Evolutionary conservation across 2,888 invertebrate species (phyloP).

Genomic region (Nyleta sp.): DNA sequence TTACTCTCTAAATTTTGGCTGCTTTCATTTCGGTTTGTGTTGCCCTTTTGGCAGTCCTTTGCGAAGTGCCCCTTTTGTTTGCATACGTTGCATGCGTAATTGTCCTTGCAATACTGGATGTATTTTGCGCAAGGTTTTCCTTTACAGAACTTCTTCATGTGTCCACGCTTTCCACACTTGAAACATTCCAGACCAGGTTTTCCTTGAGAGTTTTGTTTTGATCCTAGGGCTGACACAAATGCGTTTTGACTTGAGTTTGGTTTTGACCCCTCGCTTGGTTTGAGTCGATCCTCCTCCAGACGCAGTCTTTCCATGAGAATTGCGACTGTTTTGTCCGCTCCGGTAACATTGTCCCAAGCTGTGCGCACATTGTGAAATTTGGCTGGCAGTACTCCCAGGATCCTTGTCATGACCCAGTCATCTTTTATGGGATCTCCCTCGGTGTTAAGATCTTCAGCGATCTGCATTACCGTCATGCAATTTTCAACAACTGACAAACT

Average conservation of each 20-base stretch:
- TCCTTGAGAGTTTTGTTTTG: too few relatives aligned
- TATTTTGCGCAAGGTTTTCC: slow-evolving; percentile 35
- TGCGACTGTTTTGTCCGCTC: slow-evolving; percentile 12
- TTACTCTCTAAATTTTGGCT: background rate
- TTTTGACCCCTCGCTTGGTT: background rate
- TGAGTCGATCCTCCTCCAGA: slow-evolving; percentile 24
- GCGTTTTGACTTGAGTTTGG: background rate
- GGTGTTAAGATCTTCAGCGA: slow-evolving; percentile 56
- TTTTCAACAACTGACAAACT: slow-evolving; percentile 66
- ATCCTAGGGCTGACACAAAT: too few relatives aligned
- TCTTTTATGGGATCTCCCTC: slow-evolving; percentile 63
- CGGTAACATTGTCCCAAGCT: slow-evolving; percentile 67
- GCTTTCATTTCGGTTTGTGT: too few relatives aligned
- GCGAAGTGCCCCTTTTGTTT: slow-evolving; percentile 30
- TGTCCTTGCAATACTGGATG: slow-evolving; percentile 20
- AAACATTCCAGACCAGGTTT: slow-evolving; percentile 11
- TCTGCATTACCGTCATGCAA: too few relatives aligned
- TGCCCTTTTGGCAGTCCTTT: slow-evolving; percentile 22
- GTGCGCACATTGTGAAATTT: slow-evolving; percentile 68
- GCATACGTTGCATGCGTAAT: slow-evolving; percentile 25
- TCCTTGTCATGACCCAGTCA: slow-evolving; percentile 67
- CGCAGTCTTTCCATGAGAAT: slow-evolving; percentile 27
- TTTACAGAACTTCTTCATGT: slow-evolving; percentile 22
- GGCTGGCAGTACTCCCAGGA: slow-evolving; percentile 64
- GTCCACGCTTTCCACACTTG: slow-evolving; percentile 25